A percentile compares a stretch with the other conserved stretches of the same genome.
These are phyloP conservation scores for Clarias batrachus DNA, from an alignment of 2,113 vertebrate genomes.

Conservation along the genomic window DNA sequence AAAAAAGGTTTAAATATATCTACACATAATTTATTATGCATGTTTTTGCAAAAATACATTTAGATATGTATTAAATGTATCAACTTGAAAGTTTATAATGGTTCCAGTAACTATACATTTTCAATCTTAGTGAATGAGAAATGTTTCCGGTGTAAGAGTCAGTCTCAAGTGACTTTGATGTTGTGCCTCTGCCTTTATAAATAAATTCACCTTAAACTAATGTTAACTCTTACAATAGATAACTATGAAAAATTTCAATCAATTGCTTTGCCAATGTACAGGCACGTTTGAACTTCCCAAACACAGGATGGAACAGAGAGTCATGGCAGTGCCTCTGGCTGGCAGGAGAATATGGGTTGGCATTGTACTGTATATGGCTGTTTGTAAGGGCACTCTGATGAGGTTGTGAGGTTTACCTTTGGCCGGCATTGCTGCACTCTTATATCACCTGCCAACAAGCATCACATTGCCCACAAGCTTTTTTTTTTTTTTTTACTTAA, in stretches of 20 bases:
- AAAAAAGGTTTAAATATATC: not conserved
- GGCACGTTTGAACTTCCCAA: conserved; percentile 2
- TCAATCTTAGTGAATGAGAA: not conserved
- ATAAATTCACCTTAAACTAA: not conserved
- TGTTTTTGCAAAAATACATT: not conserved
- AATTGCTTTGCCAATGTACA: not conserved
- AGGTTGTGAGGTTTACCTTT: conserved; percentile 29
- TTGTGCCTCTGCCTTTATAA: not conserved
- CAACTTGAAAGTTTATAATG: not conserved
- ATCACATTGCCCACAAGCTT: conserved; percentile 20
- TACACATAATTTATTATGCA: not conserved
- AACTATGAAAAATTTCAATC: not conserved
- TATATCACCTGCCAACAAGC: conserved; percentile 21
- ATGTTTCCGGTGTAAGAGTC: not conserved
- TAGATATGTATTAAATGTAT: not conserved
- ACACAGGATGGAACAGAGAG: not conserved
- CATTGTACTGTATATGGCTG: not conserved
- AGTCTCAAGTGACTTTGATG: not conserved
- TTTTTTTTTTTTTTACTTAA: not conserved
- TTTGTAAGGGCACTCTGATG: conserved; percentile 18
- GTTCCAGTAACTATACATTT: not conserved
- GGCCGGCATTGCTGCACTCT: not conserved
- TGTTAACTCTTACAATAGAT: not conserved
- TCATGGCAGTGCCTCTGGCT: not conserved
- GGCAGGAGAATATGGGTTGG: not conserved